Evolutionary conservation across 2,888 invertebrate species (phyloP).

Genomic region (Bellardia pandia): DNA sequence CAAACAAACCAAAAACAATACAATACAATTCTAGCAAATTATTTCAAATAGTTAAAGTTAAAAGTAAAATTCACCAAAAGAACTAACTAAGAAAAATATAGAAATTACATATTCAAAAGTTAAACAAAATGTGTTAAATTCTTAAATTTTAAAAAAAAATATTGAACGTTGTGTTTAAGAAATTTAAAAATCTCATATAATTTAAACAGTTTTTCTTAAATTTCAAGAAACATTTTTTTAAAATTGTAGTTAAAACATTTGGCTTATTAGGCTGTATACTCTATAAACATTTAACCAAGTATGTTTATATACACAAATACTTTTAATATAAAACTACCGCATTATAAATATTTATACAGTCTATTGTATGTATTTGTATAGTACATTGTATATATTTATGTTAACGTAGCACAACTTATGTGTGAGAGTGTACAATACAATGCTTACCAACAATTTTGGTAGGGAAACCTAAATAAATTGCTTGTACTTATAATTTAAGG

Average conservation of each 20-base stretch:
- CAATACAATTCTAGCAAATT: conserved; percentile 17
- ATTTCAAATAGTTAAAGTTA: conserved; percentile 32
- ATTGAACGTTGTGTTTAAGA: too few species aligned
- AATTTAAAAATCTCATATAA: too few species aligned
- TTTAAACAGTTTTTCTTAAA: too few species aligned
- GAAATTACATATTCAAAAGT: too few species aligned
- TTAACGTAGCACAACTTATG: not conserved
- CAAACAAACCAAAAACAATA: not conserved
- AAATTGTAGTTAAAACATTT: too few species aligned
- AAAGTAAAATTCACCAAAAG: not conserved
- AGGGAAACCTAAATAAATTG: conserved; percentile 51
- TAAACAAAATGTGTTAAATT: too few species aligned
- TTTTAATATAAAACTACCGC: conserved; percentile 25
- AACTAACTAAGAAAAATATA: too few species aligned
- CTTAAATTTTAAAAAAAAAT: too few species aligned
- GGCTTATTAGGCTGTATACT: too few species aligned
- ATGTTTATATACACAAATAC: not conserved
- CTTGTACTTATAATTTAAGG: conserved; percentile 40
- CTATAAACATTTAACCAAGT: not conserved
- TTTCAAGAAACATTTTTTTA: too few species aligned
- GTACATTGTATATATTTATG: too few species aligned
- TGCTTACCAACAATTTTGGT: not conserved
- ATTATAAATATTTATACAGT: conserved; percentile 25
- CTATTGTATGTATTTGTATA: not conserved
- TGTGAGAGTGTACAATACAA: not conserved